Evolutionary conservation across 2,113 vertebrate species (phyloP).

Genomic region (Xyliphius kryptos): DNA sequence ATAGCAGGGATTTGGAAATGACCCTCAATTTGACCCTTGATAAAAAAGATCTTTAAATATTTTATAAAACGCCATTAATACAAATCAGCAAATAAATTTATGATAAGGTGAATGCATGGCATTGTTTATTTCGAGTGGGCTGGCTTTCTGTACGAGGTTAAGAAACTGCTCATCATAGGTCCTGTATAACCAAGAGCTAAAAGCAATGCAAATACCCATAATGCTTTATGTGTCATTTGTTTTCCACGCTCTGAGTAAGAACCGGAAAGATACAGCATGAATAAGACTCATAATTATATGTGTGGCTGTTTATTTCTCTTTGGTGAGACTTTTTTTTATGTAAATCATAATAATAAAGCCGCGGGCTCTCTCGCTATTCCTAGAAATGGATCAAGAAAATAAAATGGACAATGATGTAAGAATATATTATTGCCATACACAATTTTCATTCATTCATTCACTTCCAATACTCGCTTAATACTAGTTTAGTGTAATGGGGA

Average conservation of each 20-base stretch:
- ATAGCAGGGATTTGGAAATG: slow-evolving; percentile 48
- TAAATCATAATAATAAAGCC: not conserved
- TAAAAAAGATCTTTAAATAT: slow-evolving; percentile 57
- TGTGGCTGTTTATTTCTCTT: slow-evolving; percentile 9
- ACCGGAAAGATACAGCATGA: slow-evolving; percentile 5
- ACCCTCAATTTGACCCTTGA: slow-evolving; percentile 57
- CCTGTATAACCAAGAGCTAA: slow-evolving; percentile 1
- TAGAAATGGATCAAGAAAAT: not conserved
- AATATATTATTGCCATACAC: not conserved
- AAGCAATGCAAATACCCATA: slow-evolving; percentile 9
- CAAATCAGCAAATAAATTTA: slow-evolving; percentile 54
- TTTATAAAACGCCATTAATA: slow-evolving; percentile 59
- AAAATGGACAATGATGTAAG: not conserved
- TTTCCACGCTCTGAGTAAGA: not conserved
- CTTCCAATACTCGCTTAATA: too few relatives aligned
- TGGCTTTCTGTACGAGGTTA: slow-evolving; percentile 24
- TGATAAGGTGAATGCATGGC: slow-evolving; percentile 53
- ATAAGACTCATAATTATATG: not conserved
- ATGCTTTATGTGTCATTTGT: not conserved
- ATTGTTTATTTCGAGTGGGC: slow-evolving; percentile 21
- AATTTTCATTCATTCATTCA: too few relatives aligned
- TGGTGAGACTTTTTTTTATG: not conserved
- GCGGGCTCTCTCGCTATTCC: not conserved
- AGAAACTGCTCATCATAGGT: not conserved
- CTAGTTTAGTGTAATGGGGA: too few relatives aligned